Percentiles rank a stretch among this genome's conserved stretches.
These are phyloP conservation scores for Procavia capensis DNA, from an alignment of 2,113 vertebrate genomes.

Conservation along the genomic window DNA sequence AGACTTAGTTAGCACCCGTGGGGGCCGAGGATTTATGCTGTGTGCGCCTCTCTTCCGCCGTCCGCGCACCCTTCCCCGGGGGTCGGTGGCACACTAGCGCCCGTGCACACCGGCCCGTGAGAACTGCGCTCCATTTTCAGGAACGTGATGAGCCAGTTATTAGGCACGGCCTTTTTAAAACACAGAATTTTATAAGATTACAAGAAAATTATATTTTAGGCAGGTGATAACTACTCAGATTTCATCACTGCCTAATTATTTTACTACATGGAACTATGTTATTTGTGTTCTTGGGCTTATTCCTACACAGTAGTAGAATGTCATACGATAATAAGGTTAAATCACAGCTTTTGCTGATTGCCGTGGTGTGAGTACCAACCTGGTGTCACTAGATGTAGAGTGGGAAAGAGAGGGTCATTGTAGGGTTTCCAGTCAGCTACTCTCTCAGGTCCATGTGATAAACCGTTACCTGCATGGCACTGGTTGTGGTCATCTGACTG, in stretches of 20 bases:
- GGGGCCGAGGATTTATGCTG: background rate
- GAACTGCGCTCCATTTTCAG: background rate
- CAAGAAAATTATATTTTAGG: background rate
- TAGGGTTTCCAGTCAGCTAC: background rate
- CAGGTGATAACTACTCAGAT: background rate
- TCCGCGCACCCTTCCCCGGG: background rate
- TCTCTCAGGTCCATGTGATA: background rate
- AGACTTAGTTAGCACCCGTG: background rate
- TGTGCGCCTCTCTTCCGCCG: background rate
- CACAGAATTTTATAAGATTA: background rate
- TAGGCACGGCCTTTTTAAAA: background rate
- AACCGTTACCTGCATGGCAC: background rate
- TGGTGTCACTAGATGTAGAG: background rate
- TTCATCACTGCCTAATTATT: background rate
- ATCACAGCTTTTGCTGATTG: background rate
- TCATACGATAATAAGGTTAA: background rate
- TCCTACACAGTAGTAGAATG: background rate
- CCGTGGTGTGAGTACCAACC: background rate
- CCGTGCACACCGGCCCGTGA: background rate
- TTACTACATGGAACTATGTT: background rate
- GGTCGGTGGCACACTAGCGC: background rate
- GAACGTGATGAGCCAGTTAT: slow-evolving; percentile 28
- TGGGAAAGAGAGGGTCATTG: background rate
- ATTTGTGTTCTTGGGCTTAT: background rate
- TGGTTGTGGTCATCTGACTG: background rate